Conservation (phyloP, 23 tunicate genomes). For the Oikopleura vanhoeffeni region DNA sequence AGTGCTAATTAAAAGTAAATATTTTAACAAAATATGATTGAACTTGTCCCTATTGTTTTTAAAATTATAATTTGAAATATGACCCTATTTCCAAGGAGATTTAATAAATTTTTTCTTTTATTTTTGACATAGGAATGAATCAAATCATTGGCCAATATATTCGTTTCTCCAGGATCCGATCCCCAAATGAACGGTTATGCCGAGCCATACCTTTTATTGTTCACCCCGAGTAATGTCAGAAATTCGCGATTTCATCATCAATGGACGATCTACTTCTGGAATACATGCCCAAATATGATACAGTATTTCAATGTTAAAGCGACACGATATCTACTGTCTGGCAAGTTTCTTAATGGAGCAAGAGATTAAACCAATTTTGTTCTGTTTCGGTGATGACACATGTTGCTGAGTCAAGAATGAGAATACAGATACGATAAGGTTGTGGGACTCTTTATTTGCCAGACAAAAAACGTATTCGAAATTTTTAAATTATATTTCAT, state of each 20-base stretch:
- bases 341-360: constrained; percentile 18
- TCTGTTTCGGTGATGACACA: constrained; percentile 78
- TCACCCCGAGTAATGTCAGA: constrained; percentile 79
- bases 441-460: constrained; percentile 80
- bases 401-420: constrained; percentile 94
- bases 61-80: no score
- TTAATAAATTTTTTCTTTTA: background rate
- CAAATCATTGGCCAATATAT: constrained; percentile 75
- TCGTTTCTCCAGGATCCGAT: constrained; percentile 70
- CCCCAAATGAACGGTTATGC: constrained; percentile 44
- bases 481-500: no score
- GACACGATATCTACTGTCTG: constrained; percentile 10
- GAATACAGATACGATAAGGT: constrained; percentile 71
- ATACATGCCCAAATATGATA: constrained; percentile 23
- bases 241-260: constrained; percentile 75
- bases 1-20: no score
- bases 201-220: constrained; percentile 92
- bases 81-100: background rate
- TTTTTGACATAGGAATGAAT: constrained; percentile 33
- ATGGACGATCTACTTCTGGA: constrained; percentile 44
- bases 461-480: no score
- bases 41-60: no score
- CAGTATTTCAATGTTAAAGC: background rate
- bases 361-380: constrained; percentile 44
- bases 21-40: no score